Percentiles rank a stretch among this genome's conserved stretches.
Conservation (phyloP, 2,888 invertebrate species). For the Rhagium mordax region DNA sequence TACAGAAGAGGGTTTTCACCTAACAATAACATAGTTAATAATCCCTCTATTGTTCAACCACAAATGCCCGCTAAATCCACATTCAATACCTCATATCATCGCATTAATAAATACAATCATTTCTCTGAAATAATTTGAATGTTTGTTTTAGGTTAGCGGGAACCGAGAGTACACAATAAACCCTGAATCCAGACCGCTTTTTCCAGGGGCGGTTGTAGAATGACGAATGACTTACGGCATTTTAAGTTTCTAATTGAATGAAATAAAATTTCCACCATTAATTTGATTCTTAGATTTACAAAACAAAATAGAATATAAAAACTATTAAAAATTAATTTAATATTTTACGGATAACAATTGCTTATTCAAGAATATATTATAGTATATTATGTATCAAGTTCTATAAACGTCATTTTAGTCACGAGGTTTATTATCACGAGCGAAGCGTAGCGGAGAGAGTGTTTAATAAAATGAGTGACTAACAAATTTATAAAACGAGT, state of each 20-base stretch:
- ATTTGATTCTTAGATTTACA: conserved; percentile 12
- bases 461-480: too few species aligned
- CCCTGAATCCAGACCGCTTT: conserved; percentile 36
- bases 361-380: background rate
- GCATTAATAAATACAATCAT: conserved; percentile 68
- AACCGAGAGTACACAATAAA: conserved; percentile 44
- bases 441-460: too few species aligned
- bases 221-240: conserved; percentile 35
- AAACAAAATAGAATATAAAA: background rate
- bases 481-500: too few species aligned
- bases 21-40: conserved; percentile 65
- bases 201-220: conserved; percentile 30
- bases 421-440: too few species aligned
- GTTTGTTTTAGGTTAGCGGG: conserved; percentile 67
- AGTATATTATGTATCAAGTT: too few species aligned
- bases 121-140: conserved; percentile 69
- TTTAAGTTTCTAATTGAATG: conserved; percentile 28
- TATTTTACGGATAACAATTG: background rate
- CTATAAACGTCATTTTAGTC: too few species aligned
- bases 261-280: conserved; percentile 22
- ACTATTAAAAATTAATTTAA: background rate
- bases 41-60: conserved; percentile 62
- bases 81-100: conserved; percentile 63
- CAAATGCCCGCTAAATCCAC: conserved; percentile 63
- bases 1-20: conserved; percentile 50